Conservation (phyloP, 2,113 vertebrate genomes). For the cat (Felis catus) region DNA sequence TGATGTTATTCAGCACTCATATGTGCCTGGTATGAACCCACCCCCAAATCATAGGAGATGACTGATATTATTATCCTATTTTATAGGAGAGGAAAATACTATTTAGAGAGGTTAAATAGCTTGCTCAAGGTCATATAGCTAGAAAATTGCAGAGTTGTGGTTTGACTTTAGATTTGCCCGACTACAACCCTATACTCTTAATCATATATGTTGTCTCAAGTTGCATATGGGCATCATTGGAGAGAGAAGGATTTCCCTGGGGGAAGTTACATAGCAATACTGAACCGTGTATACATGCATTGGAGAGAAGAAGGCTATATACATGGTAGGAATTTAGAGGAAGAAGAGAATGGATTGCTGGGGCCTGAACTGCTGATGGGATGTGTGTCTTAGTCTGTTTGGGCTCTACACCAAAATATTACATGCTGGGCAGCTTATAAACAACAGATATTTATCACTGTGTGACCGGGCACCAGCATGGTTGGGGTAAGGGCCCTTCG, state of each 20-base stretch:
- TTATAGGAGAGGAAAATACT: not conserved
- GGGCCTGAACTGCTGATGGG: not conserved
- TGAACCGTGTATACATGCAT: not conserved
- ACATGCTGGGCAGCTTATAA: not conserved
- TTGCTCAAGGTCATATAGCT: not conserved
- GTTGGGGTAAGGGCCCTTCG: not conserved
- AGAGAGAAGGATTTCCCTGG: not conserved
- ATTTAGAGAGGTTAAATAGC: not conserved
- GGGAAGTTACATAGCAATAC: not conserved
- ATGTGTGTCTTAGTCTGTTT: not conserved
- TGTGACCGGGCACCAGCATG: not conserved
- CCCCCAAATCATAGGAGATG: not conserved
- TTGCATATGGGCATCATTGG: not conserved
- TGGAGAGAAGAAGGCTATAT: not conserved
- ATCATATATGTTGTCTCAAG: not conserved
- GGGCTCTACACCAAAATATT: not conserved
- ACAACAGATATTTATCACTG: not conserved
- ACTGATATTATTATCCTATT: not conserved
- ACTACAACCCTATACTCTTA: not conserved
- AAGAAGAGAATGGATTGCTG: not conserved
- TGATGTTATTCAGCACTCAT: not conserved
- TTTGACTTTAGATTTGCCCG: not conserved
- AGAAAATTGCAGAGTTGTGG: not conserved
- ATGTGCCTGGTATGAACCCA: not conserved
- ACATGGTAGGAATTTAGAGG: not conserved